phyloP scores from a whole-genome alignment of 2,888 invertebrate genomes.

The Xestobium rufovillosum region DNA sequence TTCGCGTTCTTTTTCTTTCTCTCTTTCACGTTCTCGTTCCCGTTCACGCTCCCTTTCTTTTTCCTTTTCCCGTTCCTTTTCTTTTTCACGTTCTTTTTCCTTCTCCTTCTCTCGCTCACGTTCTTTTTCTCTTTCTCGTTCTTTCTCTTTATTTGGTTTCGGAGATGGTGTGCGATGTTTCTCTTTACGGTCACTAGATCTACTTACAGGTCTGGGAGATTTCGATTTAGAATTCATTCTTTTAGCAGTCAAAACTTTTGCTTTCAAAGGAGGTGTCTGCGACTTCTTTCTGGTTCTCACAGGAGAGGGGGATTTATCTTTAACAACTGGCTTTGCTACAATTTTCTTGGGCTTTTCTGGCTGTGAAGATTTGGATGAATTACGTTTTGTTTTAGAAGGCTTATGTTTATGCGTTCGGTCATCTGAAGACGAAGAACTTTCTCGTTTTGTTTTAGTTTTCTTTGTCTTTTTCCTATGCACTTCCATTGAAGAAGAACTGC shows the following conservation, averaged over 20 bases:
- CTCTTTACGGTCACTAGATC: conserved; percentile 35
- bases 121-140: conserved; percentile 40
- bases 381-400: conserved; percentile 44
- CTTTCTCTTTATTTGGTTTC: conserved; percentile 32
- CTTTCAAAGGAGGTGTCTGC: conserved; percentile 41
- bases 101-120: conserved; percentile 39
- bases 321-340: conserved; percentile 20
- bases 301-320: conserved; percentile 38
- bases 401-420: conserved; percentile 51
- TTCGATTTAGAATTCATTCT: conserved; percentile 32
- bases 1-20: conserved; percentile 39
- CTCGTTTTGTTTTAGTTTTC: conserved; percentile 36
- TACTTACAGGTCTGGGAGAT: conserved; percentile 36
- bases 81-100: conserved; percentile 39
- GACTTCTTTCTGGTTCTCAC: conserved; percentile 34
- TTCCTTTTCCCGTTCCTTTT: conserved; percentile 46
- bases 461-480: conserved; percentile 39
- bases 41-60: conserved; percentile 32
- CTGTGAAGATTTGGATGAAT: conserved; percentile 42
- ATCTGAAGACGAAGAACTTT: conserved; percentile 48
- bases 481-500: conserved; percentile 46
- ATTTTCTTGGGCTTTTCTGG: conserved; percentile 45
- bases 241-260: conserved; percentile 32
- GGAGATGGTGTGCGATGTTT: conserved; percentile 41
- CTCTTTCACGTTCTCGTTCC: conserved; percentile 31